These are phyloP conservation scores for Microvelia longipes DNA, from an alignment of 1,140 invertebrate species.

Conservation along the genomic window DNA sequence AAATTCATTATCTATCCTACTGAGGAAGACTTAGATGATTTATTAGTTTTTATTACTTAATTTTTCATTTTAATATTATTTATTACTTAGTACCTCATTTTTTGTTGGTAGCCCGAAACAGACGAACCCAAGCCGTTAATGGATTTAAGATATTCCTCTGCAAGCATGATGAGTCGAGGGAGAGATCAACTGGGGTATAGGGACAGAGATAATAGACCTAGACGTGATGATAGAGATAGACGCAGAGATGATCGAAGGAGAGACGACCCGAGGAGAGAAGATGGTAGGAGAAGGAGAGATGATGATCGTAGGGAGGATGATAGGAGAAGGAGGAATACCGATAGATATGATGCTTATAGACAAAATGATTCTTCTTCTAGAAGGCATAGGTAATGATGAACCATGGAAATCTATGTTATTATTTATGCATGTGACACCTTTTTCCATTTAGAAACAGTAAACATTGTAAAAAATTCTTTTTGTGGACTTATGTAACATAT, in stretches of 20 bases:
- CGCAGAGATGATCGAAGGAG: constrained; percentile 11
- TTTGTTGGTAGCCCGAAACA: neutral
- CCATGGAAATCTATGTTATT: constrained; percentile 17
- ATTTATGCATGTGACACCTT: constrained; percentile 16
- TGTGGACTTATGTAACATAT: neutral
- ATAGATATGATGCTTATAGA: constrained; percentile 17
- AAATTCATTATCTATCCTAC: too few species aligned
- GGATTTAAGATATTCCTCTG: constrained; percentile 9
- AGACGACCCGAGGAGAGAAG: constrained; percentile 8
- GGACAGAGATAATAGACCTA: constrained; percentile 10
- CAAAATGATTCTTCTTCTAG: constrained; percentile 8
- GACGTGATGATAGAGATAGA: constrained; percentile 13
- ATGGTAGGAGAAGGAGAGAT: constrained; percentile 12
- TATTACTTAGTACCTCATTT: too few species aligned
- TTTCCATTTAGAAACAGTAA: neutral
- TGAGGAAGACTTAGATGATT: too few species aligned
- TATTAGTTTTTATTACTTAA: too few species aligned
- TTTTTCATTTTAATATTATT: too few species aligned
- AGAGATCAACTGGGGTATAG: constrained; percentile 9
- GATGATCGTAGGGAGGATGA: constrained; percentile 13
- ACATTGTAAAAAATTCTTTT: neutral
- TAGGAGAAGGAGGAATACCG: constrained; percentile 11
- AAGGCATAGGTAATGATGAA: constrained; percentile 6
- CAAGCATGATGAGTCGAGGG: constrained; percentile 5
- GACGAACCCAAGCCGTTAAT: neutral